phyloP scores from a whole-genome alignment of 2,888 invertebrate genomes.

The Caenorhabditis sp. region DNA sequence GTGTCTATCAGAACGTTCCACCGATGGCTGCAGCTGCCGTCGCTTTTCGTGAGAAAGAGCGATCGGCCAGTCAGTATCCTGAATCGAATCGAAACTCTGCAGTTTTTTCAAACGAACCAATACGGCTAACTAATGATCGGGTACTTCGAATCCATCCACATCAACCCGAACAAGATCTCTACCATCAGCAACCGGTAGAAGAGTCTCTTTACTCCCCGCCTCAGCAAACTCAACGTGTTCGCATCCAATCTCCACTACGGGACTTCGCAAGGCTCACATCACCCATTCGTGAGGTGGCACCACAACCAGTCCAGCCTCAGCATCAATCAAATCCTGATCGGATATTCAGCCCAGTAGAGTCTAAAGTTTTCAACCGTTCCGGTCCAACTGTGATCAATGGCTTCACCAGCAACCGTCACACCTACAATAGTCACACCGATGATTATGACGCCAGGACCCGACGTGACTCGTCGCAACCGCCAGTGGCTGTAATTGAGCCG shows the following conservation, averaged over 20 bases:
- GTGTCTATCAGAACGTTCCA: slow-evolving; percentile 61
- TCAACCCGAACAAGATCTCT: slow-evolving; percentile 47
- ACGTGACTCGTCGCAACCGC: slow-evolving; percentile 64
- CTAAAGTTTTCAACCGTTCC: slow-evolving; percentile 63
- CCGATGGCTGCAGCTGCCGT: slow-evolving; percentile 10
- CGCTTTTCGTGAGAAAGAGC: slow-evolving; percentile 34
- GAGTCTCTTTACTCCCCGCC: slow-evolving; percentile 30
- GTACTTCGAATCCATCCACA: slow-evolving; percentile 63
- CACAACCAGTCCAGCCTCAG: slow-evolving; percentile 27
- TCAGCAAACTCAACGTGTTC: slow-evolving; percentile 49
- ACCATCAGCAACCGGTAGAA: slow-evolving; percentile 38
- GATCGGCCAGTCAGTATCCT: slow-evolving; percentile 25
- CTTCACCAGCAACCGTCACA: slow-evolving; percentile 66
- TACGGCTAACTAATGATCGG: slow-evolving; percentile 62
- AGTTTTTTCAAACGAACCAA: slow-evolving; percentile 54
- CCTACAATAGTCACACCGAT: slow-evolving; percentile 65
- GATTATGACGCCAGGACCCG: slow-evolving; percentile 54
- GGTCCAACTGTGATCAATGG: slow-evolving; percentile 68
- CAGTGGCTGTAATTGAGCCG: slow-evolving; percentile 67
- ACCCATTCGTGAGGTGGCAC: slow-evolving; percentile 57
- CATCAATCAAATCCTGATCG: slow-evolving; percentile 36
- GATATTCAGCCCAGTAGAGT: slow-evolving; percentile 69
- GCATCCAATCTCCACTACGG: slow-evolving; percentile 59
- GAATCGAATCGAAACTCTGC: slow-evolving; percentile 55
- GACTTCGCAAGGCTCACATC: slow-evolving; percentile 57